Conservation (phyloP, 2,888 invertebrate genomes). For the Lycia hirtaria region DNA sequence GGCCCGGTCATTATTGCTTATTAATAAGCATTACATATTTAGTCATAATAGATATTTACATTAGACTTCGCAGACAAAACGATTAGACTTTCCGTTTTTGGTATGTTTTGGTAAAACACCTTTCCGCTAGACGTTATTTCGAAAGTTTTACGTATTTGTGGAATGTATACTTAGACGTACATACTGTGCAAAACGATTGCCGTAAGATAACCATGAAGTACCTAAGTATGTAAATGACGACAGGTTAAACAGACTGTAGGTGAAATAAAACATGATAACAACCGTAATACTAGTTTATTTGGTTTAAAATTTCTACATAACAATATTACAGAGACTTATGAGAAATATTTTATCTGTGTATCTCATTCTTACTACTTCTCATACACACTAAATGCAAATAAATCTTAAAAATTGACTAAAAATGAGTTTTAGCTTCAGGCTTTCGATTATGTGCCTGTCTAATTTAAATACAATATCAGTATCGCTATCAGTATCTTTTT, state of each 20-base stretch:
- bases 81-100: constrained; percentile 9
- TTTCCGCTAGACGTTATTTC: background rate
- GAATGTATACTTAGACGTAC: background rate
- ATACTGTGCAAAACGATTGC: background rate
- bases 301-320: background rate
- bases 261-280: background rate
- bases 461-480: too few relatives aligned
- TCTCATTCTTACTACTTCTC: background rate
- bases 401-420: background rate
- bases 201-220: background rate
- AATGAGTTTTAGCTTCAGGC: too few relatives aligned
- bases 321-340: background rate
- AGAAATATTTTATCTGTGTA: background rate
- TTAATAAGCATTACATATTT: constrained; percentile 35
- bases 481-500: too few relatives aligned
- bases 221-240: too few relatives aligned
- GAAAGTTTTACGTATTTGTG: constrained; percentile 6
- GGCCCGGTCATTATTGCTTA: constrained; percentile 55
- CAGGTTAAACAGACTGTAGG: background rate
- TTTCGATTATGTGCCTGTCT: too few relatives aligned
- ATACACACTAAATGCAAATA: background rate
- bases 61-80: constrained; percentile 2
- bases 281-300: constrained; percentile 1
- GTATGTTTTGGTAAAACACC: constrained; percentile 11
- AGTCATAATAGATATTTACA: constrained; percentile 13